Percentiles rank a stretch among this genome's conserved stretches.
These are phyloP conservation scores for Mimas tiliae DNA, from an alignment of 2,888 invertebrate genomes.

Conservation along the genomic window DNA sequence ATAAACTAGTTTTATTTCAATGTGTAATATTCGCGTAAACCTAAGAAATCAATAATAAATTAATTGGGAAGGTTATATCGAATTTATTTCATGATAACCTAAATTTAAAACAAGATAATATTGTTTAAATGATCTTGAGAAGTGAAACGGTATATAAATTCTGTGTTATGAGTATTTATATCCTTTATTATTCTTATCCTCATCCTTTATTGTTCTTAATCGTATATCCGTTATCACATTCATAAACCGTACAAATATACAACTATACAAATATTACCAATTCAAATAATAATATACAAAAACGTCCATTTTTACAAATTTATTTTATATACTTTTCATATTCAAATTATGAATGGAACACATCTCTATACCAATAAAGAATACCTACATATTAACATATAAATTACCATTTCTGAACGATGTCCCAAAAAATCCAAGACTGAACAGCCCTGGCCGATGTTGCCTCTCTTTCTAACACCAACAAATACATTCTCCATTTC, in stretches of 20 bases:
- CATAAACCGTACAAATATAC: neutral
- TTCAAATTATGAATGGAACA: constrained; percentile 23
- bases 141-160: too few species aligned
- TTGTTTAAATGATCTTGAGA: too few species aligned
- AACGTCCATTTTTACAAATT: constrained; percentile 7
- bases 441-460: constrained; percentile 29
- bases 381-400: constrained; percentile 22
- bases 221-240: neutral
- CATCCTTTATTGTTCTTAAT: too few species aligned
- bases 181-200: too few species aligned
- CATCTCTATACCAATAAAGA: constrained; percentile 20
- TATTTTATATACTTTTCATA: constrained; percentile 22
- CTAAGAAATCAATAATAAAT: too few species aligned
- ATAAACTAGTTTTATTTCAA: too few species aligned
- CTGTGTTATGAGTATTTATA: too few species aligned
- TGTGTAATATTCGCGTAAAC: too few species aligned
- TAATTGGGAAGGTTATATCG: too few species aligned
- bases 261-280: neutral
- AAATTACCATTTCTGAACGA: constrained; percentile 23
- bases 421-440: constrained; percentile 35
- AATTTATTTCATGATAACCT: too few species aligned
- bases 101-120: too few species aligned
- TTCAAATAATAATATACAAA: neutral
- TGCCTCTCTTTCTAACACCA: constrained; percentile 56
- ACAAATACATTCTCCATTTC: constrained; percentile 47